Conservation (phyloP, 2,113 vertebrate species). For the Ceuthmochares aereus region DNA sequence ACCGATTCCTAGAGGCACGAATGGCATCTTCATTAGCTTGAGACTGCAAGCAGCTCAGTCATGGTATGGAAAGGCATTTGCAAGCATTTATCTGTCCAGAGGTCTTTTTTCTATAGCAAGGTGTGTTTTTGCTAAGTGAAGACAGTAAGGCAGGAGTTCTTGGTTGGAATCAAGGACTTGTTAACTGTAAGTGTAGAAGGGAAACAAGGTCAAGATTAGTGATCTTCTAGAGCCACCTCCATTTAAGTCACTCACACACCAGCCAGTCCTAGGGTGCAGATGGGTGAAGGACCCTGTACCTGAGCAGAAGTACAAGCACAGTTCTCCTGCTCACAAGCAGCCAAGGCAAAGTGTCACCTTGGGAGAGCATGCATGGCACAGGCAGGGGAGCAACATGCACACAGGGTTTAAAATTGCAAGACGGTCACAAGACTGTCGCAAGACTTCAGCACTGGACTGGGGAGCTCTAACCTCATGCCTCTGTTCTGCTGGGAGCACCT, state of each 20-base stretch:
- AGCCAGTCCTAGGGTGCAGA: rapidly evolving
- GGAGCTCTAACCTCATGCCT: neutral
- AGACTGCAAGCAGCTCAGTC: neutral
- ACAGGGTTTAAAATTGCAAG: rapidly evolving
- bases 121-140: neutral
- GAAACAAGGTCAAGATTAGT: neutral
- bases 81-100: neutral
- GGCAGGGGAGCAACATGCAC: neutral
- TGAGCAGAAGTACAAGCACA: neutral
- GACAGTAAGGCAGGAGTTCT: neutral
- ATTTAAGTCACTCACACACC: neutral
- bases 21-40: neutral
- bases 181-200: neutral
- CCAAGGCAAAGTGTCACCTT: rapidly evolving
- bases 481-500: neutral
- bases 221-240: neutral
- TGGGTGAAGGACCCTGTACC: rapidly evolving
- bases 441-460: neutral
- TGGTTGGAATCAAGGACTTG: neutral
- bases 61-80: neutral
- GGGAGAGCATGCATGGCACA: neutral
- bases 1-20: rapidly evolving
- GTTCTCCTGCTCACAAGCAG: neutral
- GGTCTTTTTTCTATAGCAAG: neutral
- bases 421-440: no score